These are phyloP conservation scores for Arvicanthis niloticus DNA, from an alignment of 2,113 vertebrate species.

Conservation along the genomic window DNA sequence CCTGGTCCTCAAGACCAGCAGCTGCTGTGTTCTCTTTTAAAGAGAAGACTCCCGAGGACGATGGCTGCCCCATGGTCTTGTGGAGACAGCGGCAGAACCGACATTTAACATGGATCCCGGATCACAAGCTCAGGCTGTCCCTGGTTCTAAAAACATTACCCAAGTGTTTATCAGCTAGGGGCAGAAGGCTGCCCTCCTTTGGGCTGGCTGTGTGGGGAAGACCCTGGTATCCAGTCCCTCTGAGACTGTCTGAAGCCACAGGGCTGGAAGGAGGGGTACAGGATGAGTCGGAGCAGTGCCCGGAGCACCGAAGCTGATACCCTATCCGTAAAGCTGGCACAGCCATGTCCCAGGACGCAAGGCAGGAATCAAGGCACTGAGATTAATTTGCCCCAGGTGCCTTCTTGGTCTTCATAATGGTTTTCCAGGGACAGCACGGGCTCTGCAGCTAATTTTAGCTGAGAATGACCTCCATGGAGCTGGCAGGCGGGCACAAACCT, in stretches of 20 bases:
- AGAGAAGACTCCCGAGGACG: not conserved
- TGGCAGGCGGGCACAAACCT: slow-evolving; percentile 24
- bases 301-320: not conserved
- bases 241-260: no score
- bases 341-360: not conserved
- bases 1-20: not conserved
- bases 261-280: no score
- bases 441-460: slow-evolving; percentile 55
- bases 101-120: not conserved
- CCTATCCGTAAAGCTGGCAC: not conserved
- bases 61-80: accelerated
- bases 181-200: not conserved
- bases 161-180: not conserved
- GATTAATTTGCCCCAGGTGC: not conserved
- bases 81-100: not conserved
- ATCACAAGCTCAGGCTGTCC: not conserved
- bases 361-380: accelerated
- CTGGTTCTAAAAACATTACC: not conserved
- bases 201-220: not conserved
- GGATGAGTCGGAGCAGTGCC: not conserved
- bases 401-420: not conserved
- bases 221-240: not conserved
- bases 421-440: slow-evolving; percentile 78
- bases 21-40: not conserved
- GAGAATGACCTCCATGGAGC: not conserved